Evolutionary conservation across 1,140 invertebrate genomes (phyloP), one percentile per base, ranked within the genome.

Genomic region (Aphidius gifuensis): DNA sequence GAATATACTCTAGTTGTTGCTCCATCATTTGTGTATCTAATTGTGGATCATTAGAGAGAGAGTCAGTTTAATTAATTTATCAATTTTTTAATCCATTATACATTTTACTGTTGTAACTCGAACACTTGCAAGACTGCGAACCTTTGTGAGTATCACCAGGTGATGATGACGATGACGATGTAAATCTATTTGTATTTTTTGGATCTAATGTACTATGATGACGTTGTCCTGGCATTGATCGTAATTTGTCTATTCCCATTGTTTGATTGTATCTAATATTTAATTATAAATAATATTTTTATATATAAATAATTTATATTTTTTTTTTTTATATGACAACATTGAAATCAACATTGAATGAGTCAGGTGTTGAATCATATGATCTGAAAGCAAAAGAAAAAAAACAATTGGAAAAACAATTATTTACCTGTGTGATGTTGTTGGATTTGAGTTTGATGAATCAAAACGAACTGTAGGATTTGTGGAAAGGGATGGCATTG

Each of bases 291-390:
- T 49, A 3, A 49, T 3, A 8, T 44, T 44, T 3, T 7, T 7
- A 44, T 8, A 44, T 3, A 3, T 44, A 2, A 44, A 21, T 58
- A 38, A 6, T 32, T 5, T 57, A 23, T 50, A 38, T 61, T 40
- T 21, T 23, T 40, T 21, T 23, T 48, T 64, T 55, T 9, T 74
- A 78, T 66, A 79, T 74, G 56, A 79, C 70, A 66, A 76, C 71
- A 54, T 80, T 80, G 66, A 78, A 73, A 65, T 79, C 77, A 72
- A 78, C 66, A 62, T 79, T 80, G 69, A 71, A 74, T 72, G 71
- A 79, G 58, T 80, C 78, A 21, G 79, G 73, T 48, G 75, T 75
- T 58, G 78, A 79, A 62, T 80, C 78, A 59, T 71, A 65, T 39
- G 79, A 80, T 65, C 79, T 80, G 79, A 8, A 69, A 80, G 71